Percentiles rank a stretch among this genome's conserved stretches.
Evolutionary conservation across 2,888 invertebrate species (phyloP).

Genomic region (Drosophila dives): DNA sequence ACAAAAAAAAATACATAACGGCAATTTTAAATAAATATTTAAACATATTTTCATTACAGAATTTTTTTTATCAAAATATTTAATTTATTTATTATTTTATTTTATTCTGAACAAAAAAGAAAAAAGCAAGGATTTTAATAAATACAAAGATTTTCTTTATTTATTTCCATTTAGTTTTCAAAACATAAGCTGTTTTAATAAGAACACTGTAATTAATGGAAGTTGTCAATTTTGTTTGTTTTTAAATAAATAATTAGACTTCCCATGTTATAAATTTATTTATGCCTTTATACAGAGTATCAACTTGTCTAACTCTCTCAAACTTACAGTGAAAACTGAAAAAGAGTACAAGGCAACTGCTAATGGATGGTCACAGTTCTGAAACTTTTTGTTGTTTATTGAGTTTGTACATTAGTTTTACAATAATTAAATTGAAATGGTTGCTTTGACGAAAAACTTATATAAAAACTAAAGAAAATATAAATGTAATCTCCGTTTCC

Average conservation of each 20-base stretch:
- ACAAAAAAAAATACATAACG: constrained; percentile 9
- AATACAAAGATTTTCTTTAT: no score
- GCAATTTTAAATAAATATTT: constrained; percentile 11
- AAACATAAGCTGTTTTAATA: no score
- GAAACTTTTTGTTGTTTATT: not conserved
- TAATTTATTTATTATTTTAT: no score
- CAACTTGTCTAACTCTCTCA: not conserved
- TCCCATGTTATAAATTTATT: not conserved
- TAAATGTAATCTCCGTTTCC: not conserved
- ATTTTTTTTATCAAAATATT: constrained; percentile 1
- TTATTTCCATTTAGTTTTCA: not conserved
- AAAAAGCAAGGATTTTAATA: not conserved
- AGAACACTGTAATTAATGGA: no score
- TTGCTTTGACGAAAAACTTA: not conserved
- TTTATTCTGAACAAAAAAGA: not conserved
- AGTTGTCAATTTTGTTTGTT: no score
- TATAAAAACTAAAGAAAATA: not conserved
- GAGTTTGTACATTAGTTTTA: not conserved
- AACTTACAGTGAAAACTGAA: not conserved
- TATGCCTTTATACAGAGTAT: not conserved
- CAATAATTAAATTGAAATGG: not conserved
- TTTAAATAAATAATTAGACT: not conserved
- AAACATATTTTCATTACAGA: not conserved
- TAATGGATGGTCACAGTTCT: not conserved
- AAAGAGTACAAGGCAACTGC: no score